Base-by-base conservation (phyloP, 1,140 invertebrate species). In the Diploscapter pachys region DNA sequence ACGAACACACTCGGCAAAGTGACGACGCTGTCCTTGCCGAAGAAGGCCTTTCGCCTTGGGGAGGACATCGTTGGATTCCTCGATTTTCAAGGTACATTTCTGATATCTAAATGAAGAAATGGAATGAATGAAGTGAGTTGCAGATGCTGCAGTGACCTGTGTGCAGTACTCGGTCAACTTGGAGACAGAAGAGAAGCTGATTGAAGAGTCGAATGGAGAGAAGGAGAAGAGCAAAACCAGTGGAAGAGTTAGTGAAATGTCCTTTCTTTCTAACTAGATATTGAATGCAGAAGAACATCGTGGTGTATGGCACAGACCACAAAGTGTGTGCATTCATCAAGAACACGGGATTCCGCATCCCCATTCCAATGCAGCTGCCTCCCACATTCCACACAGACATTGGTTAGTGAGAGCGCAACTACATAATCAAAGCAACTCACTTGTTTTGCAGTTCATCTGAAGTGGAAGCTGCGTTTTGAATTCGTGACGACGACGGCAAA, bases 401-500 rank as follows among this genome's bases (percentile, higher is more conserved):
- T 4, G 82, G 82, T 85, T 54, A 5, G 66, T 68, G 31, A 55
- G 53, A 59, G 57, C 9, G 57, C 31, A 31, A 59, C 48, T 68
- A 55, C 8, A 68, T 52, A 5, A 9, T 52, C 6, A 50, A 52
- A 31, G 31, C 31, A 50, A 52, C 4, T 65, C 55, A 11, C 31
- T 74, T 81, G 31, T 11, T 9, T 79, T 84, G 63, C 70, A 82
- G 83, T 85, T 65, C 76, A 83, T 72, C 53, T 85, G n/a, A 76
- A 77, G 61, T 84, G 84, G 84, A 68, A 81, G 56, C 63, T 84
- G 55, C 81, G 81, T 51, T 84, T 84, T 64, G 84, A 85, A 68
- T 84, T 84, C 69, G 80, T 83, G 3, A 85, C 73, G 8, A 83
- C 62, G 53, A 65, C 79, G 3, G 50, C 78, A 48, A 67, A 67